Conservation (phyloP, 2,888 invertebrate species). For the Oconnorella tubifera region DNA sequence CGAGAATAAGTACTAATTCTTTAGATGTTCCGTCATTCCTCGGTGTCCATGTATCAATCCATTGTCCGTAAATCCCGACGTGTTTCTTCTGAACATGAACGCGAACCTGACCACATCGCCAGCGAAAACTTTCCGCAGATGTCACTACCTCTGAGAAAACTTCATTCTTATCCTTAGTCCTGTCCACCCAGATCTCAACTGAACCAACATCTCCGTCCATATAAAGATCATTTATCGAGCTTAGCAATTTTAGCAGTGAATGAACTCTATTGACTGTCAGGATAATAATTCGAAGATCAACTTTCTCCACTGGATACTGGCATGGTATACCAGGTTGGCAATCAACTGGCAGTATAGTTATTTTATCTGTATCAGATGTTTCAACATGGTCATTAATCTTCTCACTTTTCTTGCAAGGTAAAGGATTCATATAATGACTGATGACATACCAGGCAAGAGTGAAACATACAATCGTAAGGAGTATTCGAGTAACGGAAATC, state of each 20-base stretch:
- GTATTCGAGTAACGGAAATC: too few relatives aligned
- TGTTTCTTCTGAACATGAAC: slow-evolving; percentile 34
- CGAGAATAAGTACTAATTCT: slow-evolving; percentile 44
- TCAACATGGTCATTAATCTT: too few relatives aligned
- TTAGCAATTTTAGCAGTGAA: slow-evolving; percentile 29
- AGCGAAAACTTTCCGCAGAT: too few relatives aligned
- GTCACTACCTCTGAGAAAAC: slow-evolving; percentile 25
- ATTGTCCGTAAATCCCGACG: slow-evolving; percentile 38
- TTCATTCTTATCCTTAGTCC: neutral
- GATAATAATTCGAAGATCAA: slow-evolving; percentile 34
- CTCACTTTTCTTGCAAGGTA: too few relatives aligned
- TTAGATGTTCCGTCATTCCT: slow-evolving; percentile 17
- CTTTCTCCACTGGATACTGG: slow-evolving; percentile 11
- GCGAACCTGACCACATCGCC: slow-evolving; percentile 3
- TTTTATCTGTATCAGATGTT: too few relatives aligned
- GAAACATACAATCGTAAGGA: too few relatives aligned
- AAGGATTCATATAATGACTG: too few relatives aligned
- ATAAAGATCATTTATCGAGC: slow-evolving; percentile 29
- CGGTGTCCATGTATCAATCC: slow-evolving; percentile 41
- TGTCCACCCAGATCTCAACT: slow-evolving; percentile 36
- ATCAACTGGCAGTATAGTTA: neutral
- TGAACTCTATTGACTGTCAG: slow-evolving; percentile 32
- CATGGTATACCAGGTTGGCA: neutral
- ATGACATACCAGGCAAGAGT: too few relatives aligned
- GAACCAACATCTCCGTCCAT: slow-evolving; percentile 26